Evolutionary conservation across 2,888 invertebrate species (phyloP).

Genomic region (Brachyptera putata): DNA sequence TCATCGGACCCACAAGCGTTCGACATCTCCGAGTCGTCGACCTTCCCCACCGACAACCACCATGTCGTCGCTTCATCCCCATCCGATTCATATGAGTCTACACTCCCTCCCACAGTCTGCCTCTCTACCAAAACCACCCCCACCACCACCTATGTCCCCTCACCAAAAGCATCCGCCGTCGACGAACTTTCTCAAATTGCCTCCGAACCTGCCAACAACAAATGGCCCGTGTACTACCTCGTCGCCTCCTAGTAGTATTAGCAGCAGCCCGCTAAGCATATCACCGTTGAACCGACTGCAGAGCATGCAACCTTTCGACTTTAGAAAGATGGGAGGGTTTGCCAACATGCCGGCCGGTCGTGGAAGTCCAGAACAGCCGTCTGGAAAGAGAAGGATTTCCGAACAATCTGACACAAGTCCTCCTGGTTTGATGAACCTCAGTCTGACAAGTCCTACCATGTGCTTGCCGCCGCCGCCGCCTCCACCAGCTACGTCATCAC

Average conservation of each 20-base stretch:
- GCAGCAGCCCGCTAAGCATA: slow-evolving; percentile 59
- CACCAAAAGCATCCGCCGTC: slow-evolving; percentile 45
- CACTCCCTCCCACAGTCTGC: slow-evolving; percentile 43
- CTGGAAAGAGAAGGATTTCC: slow-evolving; percentile 52
- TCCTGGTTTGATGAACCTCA: slow-evolving; percentile 54
- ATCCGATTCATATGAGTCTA: slow-evolving; percentile 39
- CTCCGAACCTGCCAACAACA: slow-evolving; percentile 37
- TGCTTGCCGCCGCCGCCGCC: slow-evolving; percentile 57
- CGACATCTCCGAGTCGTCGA: slow-evolving; percentile 59
- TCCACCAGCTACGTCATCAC: slow-evolving; percentile 40
- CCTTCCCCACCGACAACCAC: slow-evolving; percentile 50
- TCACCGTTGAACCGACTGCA: slow-evolving; percentile 85
- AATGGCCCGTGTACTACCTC: slow-evolving; percentile 47
- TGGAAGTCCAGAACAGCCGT: slow-evolving; percentile 34
- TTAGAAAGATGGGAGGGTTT: slow-evolving; percentile 59
- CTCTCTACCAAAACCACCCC: slow-evolving; percentile 47
- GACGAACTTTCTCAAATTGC: slow-evolving; percentile 47
- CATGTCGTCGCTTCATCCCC: slow-evolving; percentile 46
- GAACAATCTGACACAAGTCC: slow-evolving; percentile 44
- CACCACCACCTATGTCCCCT: slow-evolving; percentile 46
- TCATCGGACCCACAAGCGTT: slow-evolving; percentile 41
- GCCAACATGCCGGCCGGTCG: slow-evolving; percentile 31
- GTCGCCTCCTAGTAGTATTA: slow-evolving; percentile 56
- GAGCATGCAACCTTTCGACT: slow-evolving; percentile 95
- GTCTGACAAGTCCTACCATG: slow-evolving; percentile 55